A percentile compares a stretch with the other conserved stretches of the same genome.
Evolutionary conservation across 2,113 vertebrate genomes (phyloP).

Genomic region (Xiphorhynchus elegans): DNA sequence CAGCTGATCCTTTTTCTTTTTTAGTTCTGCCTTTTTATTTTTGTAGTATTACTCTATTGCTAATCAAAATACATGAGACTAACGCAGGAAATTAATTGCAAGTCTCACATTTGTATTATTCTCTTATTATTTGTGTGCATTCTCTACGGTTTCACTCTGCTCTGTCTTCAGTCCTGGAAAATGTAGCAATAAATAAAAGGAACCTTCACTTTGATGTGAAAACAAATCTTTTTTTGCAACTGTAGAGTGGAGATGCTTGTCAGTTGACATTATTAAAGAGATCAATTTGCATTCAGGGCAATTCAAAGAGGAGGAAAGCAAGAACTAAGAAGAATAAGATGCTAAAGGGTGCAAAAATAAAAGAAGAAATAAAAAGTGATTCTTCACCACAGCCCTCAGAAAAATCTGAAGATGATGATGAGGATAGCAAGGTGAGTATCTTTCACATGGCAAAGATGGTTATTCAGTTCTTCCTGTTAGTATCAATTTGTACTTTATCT

Average conservation of each 20-base stretch:
- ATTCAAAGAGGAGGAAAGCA: constrained; percentile 89
- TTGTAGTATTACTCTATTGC: not conserved
- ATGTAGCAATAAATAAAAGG: not conserved
- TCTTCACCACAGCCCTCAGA: constrained; percentile 89
- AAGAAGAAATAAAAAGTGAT: constrained; percentile 89
- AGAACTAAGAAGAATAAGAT: constrained; percentile 90
- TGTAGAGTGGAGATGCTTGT: not conserved
- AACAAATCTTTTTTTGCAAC: not conserved
- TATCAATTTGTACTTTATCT: not conserved
- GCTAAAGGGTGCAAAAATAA: constrained; percentile 84
- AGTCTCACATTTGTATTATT: not conserved
- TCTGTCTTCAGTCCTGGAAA: not conserved
- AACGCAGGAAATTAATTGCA: not conserved
- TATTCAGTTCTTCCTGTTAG: not conserved
- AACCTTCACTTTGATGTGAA: not conserved
- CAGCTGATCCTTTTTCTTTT: not conserved
- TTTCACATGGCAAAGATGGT: not conserved
- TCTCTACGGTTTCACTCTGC: not conserved
- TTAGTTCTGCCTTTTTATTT: not conserved
- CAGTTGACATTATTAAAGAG: not conserved
- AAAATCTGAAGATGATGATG: constrained; percentile 88
- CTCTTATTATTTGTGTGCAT: not conserved
- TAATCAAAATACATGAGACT: not conserved
- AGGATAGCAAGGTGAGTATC: constrained; percentile 74
- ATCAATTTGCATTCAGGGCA: constrained; percentile 78